Evolutionary conservation across 2,113 vertebrate genomes (phyloP).

Genomic region (Rhadina sibilatrix): DNA sequence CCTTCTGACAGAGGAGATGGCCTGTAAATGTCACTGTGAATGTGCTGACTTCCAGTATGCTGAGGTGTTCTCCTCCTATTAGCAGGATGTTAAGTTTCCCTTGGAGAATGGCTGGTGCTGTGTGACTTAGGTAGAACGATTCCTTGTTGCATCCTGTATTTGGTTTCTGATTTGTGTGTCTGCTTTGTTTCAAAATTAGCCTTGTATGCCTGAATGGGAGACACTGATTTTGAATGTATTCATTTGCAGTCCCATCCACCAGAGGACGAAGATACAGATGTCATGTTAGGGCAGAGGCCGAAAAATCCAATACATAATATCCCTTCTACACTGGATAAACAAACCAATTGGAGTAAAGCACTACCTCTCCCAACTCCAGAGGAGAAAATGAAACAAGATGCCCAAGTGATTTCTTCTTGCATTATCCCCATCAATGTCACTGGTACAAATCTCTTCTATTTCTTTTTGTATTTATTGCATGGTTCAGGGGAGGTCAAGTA

Average conservation of each 20-base stretch:
- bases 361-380: slow-evolving; percentile 97
- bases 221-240: slow-evolving; percentile 70
- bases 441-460: slow-evolving; percentile 81
- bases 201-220: slow-evolving; percentile 24
- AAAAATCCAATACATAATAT: slow-evolving; percentile 93
- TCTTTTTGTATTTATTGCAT: slow-evolving; percentile 58
- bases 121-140: neutral
- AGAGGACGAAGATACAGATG: slow-evolving; percentile 87
- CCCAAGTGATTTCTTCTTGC: slow-evolving; percentile 92
- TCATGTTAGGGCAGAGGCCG: slow-evolving; percentile 90
- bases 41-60: neutral
- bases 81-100: neutral
- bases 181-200: slow-evolving; percentile 50
- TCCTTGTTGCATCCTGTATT: slow-evolving; percentile 23
- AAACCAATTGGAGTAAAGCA: slow-evolving; percentile 96
- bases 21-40: neutral
- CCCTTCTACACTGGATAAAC: slow-evolving; percentile 97
- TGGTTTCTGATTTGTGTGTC: slow-evolving; percentile 53
- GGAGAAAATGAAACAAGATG: slow-evolving; percentile 94
- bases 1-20: neutral
- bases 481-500: slow-evolving; percentile 57
- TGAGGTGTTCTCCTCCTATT: neutral
- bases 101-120: neutral
- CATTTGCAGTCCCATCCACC: slow-evolving; percentile 85
- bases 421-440: slow-evolving; percentile 99